Evolutionary conservation across 1,140 invertebrate species (phyloP).

Genomic region (Carcinoscorpius rotundicauda): DNA sequence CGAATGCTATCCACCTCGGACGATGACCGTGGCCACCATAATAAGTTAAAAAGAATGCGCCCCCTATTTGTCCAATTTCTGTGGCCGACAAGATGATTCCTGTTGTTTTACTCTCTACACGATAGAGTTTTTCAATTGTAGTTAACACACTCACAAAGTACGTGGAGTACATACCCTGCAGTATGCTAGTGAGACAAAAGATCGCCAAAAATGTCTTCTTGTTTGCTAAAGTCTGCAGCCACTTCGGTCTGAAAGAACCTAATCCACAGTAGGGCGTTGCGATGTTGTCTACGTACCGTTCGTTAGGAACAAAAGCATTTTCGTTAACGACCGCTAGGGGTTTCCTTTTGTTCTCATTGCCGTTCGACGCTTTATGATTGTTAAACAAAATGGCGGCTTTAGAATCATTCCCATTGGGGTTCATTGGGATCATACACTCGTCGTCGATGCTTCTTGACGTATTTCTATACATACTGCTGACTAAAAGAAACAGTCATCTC

Average conservation of each 20-base stretch:
- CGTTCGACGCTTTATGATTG: too few species aligned
- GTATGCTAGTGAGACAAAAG: constrained; percentile 54
- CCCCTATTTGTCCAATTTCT: constrained; percentile 81
- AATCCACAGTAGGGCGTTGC: constrained; percentile 16
- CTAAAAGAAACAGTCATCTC: too few species aligned
- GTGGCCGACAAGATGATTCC: constrained; percentile 86
- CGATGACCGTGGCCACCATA: constrained; percentile 90
- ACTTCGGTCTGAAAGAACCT: constrained; percentile 39
- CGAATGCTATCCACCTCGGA: constrained; percentile 87
- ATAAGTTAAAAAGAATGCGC: constrained; percentile 62
- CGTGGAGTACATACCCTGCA: constrained; percentile 87
- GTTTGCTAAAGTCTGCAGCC: constrained; percentile 65
- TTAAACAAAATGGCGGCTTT: too few species aligned
- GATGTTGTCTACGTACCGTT: too few species aligned
- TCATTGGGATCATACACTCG: too few species aligned
- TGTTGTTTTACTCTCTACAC: constrained; percentile 87
- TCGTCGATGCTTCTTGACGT: too few species aligned
- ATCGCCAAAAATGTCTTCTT: constrained; percentile 76
- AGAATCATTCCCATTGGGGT: too few species aligned
- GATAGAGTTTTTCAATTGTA: constrained; percentile 91
- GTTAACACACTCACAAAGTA: constrained; percentile 95
- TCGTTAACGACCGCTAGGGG: too few species aligned
- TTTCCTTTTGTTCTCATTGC: too few species aligned
- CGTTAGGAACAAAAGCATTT: too few species aligned
- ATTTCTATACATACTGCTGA: too few species aligned